These are phyloP conservation scores for Catamblyrhynchus diadema DNA, from an alignment of 2,797 vertebrate species.

Conservation along the genomic window DNA sequence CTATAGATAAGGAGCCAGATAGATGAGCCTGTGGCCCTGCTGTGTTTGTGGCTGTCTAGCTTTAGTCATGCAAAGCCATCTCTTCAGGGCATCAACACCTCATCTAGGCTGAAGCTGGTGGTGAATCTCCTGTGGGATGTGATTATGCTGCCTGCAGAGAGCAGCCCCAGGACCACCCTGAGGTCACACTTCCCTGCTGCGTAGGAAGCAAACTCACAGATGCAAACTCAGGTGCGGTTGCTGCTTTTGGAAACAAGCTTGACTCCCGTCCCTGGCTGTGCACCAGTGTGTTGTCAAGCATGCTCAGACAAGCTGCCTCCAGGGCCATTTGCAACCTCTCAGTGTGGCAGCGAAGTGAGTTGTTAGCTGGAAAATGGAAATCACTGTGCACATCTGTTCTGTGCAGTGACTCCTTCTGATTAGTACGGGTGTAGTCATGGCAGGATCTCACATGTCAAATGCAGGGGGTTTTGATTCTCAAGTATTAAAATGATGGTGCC, in stretches of 20 bases:
- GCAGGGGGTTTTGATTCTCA: background rate
- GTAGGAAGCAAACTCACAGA: background rate
- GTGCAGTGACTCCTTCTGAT: background rate
- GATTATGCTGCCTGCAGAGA: background rate
- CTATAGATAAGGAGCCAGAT: background rate
- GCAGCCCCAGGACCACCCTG: background rate
- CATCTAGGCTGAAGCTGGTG: background rate
- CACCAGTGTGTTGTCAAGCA: background rate
- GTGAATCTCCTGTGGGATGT: background rate
- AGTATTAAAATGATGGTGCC: background rate
- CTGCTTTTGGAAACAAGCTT: background rate
- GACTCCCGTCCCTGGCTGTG: background rate
- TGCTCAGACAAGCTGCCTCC: conserved; percentile 25
- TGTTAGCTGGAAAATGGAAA: background rate
- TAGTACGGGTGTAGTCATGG: background rate
- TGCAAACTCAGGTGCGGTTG: background rate
- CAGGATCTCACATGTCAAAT: background rate
- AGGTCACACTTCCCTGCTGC: background rate
- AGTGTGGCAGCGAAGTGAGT: background rate
- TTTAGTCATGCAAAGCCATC: background rate
- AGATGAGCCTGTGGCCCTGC: background rate
- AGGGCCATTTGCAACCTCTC: background rate
- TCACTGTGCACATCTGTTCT: background rate
- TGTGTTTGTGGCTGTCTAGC: background rate
- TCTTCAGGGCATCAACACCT: background rate